Evolutionary conservation across 2,888 invertebrate genomes (phyloP).

Genomic region (Amphipyra tragopoginis): DNA sequence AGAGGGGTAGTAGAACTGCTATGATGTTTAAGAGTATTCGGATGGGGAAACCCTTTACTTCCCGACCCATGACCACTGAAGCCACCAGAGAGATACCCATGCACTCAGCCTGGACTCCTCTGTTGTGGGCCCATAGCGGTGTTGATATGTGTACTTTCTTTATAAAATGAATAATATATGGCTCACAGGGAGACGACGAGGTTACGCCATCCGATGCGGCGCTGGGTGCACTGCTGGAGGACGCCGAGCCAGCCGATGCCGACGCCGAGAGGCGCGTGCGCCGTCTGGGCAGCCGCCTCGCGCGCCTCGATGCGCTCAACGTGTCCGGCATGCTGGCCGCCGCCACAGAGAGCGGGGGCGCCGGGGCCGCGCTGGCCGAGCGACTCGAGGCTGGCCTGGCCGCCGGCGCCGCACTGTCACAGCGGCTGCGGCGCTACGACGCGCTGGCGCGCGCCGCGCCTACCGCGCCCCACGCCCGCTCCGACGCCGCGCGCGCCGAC

Average conservation of each 20-base stretch:
- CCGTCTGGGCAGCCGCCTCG: constrained; percentile 94
- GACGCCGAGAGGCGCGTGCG: constrained; percentile 66
- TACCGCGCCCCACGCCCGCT: constrained; percentile 71
- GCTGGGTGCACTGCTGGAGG: constrained; percentile 91
- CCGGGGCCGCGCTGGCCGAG: constrained; percentile 92
- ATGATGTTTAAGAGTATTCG: too few species aligned
- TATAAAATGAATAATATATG: constrained; percentile 25
- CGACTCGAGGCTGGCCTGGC: constrained; percentile 90
- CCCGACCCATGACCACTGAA: too few species aligned
- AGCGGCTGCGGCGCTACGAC: constrained; percentile 79
- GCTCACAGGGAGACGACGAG: constrained; percentile 94
- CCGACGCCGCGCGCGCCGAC: constrained; percentile 91
- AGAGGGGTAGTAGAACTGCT: too few species aligned
- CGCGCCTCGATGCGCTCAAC: constrained; percentile 91
- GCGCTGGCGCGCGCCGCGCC: constrained; percentile 91
- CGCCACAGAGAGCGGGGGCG: constrained; percentile 94
- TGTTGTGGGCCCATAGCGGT: too few species aligned
- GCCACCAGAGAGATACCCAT: too few species aligned
- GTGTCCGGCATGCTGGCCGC: constrained; percentile 94
- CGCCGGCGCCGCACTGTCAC: constrained; percentile 74
- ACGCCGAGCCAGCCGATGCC: constrained; percentile 57
- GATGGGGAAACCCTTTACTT: too few species aligned
- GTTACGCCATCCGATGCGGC: constrained; percentile 93
- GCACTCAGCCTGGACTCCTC: too few species aligned
- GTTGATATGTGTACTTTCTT: too few species aligned